phyloP scores from a whole-genome alignment of 2,888 invertebrate genomes.

The Girardia tigrina region DNA sequence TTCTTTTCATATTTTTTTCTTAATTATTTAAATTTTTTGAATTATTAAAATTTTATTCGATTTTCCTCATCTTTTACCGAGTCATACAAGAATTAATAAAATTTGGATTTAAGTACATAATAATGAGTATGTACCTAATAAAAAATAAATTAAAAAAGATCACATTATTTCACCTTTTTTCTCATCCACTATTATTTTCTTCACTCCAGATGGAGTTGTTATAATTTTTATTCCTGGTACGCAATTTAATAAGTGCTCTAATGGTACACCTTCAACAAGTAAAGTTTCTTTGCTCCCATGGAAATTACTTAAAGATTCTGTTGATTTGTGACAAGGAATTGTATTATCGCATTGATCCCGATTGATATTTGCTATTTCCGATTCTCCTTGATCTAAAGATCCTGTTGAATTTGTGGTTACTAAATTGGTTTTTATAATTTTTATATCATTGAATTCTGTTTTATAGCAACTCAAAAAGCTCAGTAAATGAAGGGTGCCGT shows the following conservation, averaged over 20 bases:
- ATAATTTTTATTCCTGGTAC: conserved; percentile 60
- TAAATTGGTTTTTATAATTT: conserved; percentile 41
- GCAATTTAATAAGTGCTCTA: conserved; percentile 76
- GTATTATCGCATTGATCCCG: too few relatives aligned
- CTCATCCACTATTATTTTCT: conserved; percentile 53
- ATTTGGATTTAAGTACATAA: too few relatives aligned
- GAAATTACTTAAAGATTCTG: too few relatives aligned
- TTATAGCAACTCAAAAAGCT: conserved; percentile 71
- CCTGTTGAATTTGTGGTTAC: background rate
- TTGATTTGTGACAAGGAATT: too few relatives aligned
- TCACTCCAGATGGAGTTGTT: conserved; percentile 54
- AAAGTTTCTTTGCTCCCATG: too few relatives aligned
- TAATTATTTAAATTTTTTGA: too few relatives aligned
- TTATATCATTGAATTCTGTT: conserved; percentile 59
- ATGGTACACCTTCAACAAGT: conserved; percentile 66
- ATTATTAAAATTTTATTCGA: background rate
- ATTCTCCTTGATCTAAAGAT: background rate
- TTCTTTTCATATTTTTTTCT: too few relatives aligned
- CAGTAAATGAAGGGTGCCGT: conserved; percentile 64
- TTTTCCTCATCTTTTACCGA: too few relatives aligned
- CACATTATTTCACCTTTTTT: conserved; percentile 40
- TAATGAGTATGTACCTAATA: too few relatives aligned
- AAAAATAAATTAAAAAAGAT: too few relatives aligned
- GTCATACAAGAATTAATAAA: too few relatives aligned
- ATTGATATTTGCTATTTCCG: background rate